These are phyloP conservation scores for Phyllopteryx taeniolatus DNA, from an alignment of 2,113 vertebrate species.

Conservation along the genomic window DNA sequence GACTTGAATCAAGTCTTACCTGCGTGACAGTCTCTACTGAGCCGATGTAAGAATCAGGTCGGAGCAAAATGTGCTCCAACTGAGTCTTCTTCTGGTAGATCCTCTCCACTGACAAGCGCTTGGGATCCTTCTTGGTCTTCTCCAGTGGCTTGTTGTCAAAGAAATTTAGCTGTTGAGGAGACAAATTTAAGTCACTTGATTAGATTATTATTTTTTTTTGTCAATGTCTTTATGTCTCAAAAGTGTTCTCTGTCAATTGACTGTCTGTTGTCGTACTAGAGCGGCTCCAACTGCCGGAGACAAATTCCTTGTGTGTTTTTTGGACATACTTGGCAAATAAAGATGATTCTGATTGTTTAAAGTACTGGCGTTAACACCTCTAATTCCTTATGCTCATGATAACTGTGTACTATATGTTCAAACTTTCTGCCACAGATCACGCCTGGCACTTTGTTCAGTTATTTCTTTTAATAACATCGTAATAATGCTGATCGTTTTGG, in stretches of 20 bases:
- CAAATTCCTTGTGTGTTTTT: too few relatives aligned
- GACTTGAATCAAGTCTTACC: slow-evolving; percentile 62
- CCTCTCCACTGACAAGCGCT: slow-evolving; percentile 85
- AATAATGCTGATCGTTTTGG: too few relatives aligned
- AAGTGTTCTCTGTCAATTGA: too few relatives aligned
- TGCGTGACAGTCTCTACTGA: slow-evolving; percentile 93
- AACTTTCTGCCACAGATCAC: too few relatives aligned
- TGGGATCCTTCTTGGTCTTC: slow-evolving; percentile 80
- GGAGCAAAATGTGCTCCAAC: slow-evolving; percentile 96
- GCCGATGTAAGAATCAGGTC: slow-evolving; percentile 95
- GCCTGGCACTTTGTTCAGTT: too few relatives aligned
- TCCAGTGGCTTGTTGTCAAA: slow-evolving; percentile 75
- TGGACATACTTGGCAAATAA: too few relatives aligned
- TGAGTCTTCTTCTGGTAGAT: slow-evolving; percentile 99
- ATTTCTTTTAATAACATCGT: too few relatives aligned
- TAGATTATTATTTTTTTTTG: not conserved
- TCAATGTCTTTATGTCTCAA: too few relatives aligned
- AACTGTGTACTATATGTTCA: too few relatives aligned
- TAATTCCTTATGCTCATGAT: not conserved
- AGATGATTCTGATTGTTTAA: not conserved
- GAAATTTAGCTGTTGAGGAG: slow-evolving; percentile 57
- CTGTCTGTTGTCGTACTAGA: too few relatives aligned
- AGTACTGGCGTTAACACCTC: not conserved
- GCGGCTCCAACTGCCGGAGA: too few relatives aligned
- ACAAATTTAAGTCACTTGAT: not conserved